Percentiles rank a stretch among this genome's conserved stretches.
phyloP scores from a whole-genome alignment of 2,797 vertebrate genomes.

The Furcifer pardalis region DNA sequence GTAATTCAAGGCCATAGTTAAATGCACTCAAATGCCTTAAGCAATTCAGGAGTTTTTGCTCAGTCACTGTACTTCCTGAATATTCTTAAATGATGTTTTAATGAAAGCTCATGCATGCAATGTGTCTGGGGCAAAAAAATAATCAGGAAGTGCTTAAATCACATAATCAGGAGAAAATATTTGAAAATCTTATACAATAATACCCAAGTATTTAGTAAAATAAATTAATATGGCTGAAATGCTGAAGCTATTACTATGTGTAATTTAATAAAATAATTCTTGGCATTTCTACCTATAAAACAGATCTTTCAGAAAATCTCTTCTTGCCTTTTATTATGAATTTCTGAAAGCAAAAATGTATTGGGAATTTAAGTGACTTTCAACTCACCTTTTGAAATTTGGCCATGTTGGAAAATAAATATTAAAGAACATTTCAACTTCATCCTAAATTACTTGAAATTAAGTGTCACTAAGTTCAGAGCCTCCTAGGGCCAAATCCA shows the following conservation, averaged over 20 bases:
- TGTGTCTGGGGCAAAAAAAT: background rate
- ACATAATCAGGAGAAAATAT: background rate
- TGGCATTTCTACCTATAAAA: background rate
- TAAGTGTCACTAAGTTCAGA: background rate
- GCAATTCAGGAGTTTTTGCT: background rate
- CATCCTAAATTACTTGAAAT: background rate
- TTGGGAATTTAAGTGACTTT: background rate
- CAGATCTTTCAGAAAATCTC: background rate
- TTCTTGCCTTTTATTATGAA: background rate
- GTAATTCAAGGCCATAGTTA: background rate
- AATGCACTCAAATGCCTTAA: constrained; percentile 7
- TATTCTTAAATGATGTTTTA: constrained; percentile 5
- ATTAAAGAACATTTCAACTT: background rate
- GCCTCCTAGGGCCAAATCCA: too few relatives aligned
- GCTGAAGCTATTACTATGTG: background rate
- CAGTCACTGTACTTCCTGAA: constrained; percentile 6
- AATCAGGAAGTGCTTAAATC: background rate
- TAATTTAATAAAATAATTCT: background rate
- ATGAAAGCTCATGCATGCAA: constrained; percentile 11
- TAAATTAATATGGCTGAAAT: background rate
- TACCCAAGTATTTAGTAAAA: background rate
- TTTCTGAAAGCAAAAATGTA: background rate
- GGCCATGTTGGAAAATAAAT: background rate
- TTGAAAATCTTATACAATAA: background rate
- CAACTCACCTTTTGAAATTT: background rate